Evolutionary conservation across 2,113 vertebrate genomes (phyloP), one percentile per base, ranked within the genome.

Genomic region (Pholis gunnellus): DNA sequence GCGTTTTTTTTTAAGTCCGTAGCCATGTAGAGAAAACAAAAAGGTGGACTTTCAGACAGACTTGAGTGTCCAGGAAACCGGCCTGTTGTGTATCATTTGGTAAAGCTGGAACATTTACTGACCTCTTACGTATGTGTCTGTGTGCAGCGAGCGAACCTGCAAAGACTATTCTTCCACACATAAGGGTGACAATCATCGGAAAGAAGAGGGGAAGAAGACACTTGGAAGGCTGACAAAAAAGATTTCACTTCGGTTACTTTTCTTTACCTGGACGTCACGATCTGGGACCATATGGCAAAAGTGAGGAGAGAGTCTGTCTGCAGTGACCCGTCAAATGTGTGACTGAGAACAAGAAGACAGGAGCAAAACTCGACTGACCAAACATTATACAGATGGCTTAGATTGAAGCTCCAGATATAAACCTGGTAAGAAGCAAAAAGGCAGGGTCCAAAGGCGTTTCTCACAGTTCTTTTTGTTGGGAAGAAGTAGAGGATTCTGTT

Each of bases 11-110:
- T 6, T 34, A 72, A 81, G 56, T 82, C 81, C 52, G 36, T 0
- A n/a, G 50, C 44, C 61, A 76, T 11, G 74, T 18, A 79, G 22
- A 61, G 63, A 81, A 69, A 78, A 66, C 20, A 73, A 56, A 73
- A 76, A 71, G 4, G 4, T 31, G 25, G 67, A 78, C 79, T 83
- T 60, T 74, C 46, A 72, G 27, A 36, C 52, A 22, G 20, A 74
- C 14, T 60, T 0, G 10, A 27, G 54, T 88, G 90, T 91, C 76
- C 75, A 92, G 90, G 90, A 94, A 94, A 92, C 88, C 63, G 9
- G 40, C 69, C 59, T 2, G 63, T 46, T 68, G 64, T 38, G 67
- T 73, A 66, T 89, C 70, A 86, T 92, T 92, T 89, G 82, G 82
- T 87, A 88, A 87, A 90, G 78, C 76, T 90, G 71, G 77, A 83